Evolutionary conservation across 2,888 invertebrate genomes (phyloP).

Genomic region (Smittia aterrima): DNA sequence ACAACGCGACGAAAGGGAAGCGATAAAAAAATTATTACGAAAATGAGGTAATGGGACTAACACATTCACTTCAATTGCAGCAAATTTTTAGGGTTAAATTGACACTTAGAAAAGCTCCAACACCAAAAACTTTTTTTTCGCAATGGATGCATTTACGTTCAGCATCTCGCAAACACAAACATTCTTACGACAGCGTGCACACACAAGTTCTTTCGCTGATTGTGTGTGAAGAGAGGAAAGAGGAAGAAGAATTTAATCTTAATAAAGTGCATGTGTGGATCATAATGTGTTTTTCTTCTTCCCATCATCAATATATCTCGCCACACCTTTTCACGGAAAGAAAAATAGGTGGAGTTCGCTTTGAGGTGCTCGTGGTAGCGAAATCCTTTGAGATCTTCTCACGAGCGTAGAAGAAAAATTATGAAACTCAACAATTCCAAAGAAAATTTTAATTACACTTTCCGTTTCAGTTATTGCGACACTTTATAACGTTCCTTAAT

Average conservation of each 20-base stretch:
- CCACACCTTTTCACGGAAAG: constrained; percentile 18
- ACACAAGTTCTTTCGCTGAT: neutral
- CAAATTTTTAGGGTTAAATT: neutral
- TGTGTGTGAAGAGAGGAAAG: neutral
- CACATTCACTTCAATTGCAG: neutral
- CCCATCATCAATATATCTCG: constrained; percentile 28
- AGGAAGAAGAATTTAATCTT: constrained; percentile 18
- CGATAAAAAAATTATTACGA: constrained; percentile 26
- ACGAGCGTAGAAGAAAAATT: too few species aligned
- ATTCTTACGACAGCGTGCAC: neutral
- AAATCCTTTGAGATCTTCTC: too few species aligned
- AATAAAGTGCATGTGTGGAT: constrained; percentile 16
- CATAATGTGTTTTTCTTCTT: neutral
- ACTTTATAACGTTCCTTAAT: constrained; percentile 36
- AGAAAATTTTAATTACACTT: neutral
- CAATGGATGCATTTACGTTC: too few species aligned
- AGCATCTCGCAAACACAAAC: too few species aligned
- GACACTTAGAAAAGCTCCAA: neutral
- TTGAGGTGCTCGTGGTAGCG: neutral
- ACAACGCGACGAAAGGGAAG: neutral
- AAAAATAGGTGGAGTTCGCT: constrained; percentile 22
- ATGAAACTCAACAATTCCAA: neutral
- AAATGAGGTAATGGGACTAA: neutral
- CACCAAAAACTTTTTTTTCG: too few species aligned
- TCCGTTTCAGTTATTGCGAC: constrained; percentile 23